Conservation (phyloP, 2,888 invertebrate genomes). For the Iphiclides podalirius region DNA sequence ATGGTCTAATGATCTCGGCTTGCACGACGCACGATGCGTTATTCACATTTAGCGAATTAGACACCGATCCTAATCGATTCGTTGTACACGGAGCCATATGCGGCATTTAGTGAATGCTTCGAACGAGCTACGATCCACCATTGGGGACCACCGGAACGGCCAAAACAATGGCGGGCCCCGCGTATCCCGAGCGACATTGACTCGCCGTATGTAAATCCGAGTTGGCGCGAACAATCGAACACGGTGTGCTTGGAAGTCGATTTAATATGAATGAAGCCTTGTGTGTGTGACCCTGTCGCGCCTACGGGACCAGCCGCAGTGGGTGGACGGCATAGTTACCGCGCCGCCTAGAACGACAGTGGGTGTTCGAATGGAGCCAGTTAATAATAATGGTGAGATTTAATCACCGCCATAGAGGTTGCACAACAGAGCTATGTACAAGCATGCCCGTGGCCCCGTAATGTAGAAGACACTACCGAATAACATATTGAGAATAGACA, state of each 20-base stretch:
- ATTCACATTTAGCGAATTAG: slow-evolving; percentile 40
- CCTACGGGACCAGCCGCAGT: slow-evolving; percentile 76
- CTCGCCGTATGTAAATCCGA: slow-evolving; percentile 72
- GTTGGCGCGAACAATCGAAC: slow-evolving; percentile 69
- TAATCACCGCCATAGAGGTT: slow-evolving; percentile 77
- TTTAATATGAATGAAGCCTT: slow-evolving; percentile 62
- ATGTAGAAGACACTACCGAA: slow-evolving; percentile 57
- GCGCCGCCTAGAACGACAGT: slow-evolving; percentile 74
- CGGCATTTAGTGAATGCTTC: background rate
- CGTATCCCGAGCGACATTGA: slow-evolving; percentile 71
- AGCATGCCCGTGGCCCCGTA: slow-evolving; percentile 66
- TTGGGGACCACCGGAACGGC: slow-evolving; percentile 60
- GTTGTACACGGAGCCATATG: slow-evolving; percentile 33
- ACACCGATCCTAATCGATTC: slow-evolving; percentile 38
- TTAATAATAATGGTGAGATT: slow-evolving; percentile 80
- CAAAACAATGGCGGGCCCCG: slow-evolving; percentile 74
- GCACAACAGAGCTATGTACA: slow-evolving; percentile 66
- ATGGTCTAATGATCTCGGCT: slow-evolving; percentile 72
- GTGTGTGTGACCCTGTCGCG: slow-evolving; percentile 77
- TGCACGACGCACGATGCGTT: slow-evolving; percentile 65
- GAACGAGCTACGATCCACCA: background rate
- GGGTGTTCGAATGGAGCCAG: slow-evolving; percentile 80
- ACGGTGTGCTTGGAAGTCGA: slow-evolving; percentile 65
- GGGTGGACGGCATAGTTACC: slow-evolving; percentile 79
- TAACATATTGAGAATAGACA: slow-evolving; percentile 46